A percentile compares a stretch with the other conserved stretches of the same genome.
Conservation (phyloP, 2,113 vertebrate genomes). For the Ivindomyrus marchei region DNA sequence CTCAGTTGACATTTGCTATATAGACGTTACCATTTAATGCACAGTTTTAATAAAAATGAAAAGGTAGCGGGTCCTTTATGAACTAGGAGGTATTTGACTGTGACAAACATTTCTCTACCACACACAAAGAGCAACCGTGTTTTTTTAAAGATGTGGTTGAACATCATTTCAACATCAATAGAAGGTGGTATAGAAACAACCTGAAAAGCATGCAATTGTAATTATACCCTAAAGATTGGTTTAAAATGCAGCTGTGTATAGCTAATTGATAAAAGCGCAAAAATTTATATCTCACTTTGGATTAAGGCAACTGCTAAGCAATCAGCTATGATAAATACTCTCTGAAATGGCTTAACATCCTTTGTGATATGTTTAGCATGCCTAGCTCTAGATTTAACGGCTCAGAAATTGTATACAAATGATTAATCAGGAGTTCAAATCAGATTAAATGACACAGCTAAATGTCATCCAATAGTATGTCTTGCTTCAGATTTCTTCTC, state of each 20-base stretch:
- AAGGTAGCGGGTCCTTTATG: background rate
- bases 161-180: background rate
- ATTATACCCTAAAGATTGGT: background rate
- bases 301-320: background rate
- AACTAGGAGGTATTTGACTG: background rate
- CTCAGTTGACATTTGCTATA: background rate
- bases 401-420: slow-evolving; percentile 2
- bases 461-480: slow-evolving; percentile 42
- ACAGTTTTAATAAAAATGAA: background rate
- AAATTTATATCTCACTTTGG: background rate
- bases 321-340: background rate
- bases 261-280: background rate
- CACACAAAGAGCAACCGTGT: background rate
- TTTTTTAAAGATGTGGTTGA: background rate
- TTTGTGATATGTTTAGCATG: background rate
- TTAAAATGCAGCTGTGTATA: background rate
- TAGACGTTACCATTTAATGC: background rate
- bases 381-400: slow-evolving; percentile 1
- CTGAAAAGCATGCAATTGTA: background rate
- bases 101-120: background rate
- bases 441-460: slow-evolving; percentile 46
- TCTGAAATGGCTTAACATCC: background rate
- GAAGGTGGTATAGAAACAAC: background rate
- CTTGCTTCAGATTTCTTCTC: slow-evolving; percentile 46
- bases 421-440: slow-evolving; percentile 4